phyloP scores from a whole-genome alignment of 2,888 invertebrate species.

The Drosophila nr. perissopoda region DNA sequence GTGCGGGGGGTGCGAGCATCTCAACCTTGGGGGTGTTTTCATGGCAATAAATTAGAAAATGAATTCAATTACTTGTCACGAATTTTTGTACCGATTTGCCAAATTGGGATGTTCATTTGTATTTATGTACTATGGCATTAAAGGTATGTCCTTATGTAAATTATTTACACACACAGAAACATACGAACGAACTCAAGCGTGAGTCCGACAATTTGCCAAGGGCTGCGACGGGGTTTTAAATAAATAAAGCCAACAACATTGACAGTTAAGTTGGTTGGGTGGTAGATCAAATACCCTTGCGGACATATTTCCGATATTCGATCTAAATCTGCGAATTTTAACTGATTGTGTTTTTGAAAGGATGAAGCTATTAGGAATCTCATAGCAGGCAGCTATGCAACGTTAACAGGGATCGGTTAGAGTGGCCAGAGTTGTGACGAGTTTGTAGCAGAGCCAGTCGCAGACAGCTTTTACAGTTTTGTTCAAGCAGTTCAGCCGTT shows the following conservation, averaged over 20 bases:
- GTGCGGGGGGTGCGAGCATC: slow-evolving; percentile 16
- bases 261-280: background rate
- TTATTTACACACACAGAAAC: slow-evolving; percentile 45
- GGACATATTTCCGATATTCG: background rate
- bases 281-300: background rate
- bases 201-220: slow-evolving; percentile 25
- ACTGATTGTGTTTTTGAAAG: background rate
- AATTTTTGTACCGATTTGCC: slow-evolving; percentile 75
- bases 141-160: slow-evolving; percentile 42
- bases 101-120: slow-evolving; percentile 68
- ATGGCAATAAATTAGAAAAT: slow-evolving; percentile 79
- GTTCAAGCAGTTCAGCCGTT: background rate
- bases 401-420: background rate
- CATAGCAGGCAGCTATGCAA: background rate
- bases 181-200: slow-evolving; percentile 13
- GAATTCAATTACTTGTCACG: slow-evolving; percentile 80
- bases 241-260: slow-evolving; percentile 11
- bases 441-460: background rate
- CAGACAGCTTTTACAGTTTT: background rate
- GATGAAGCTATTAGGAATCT: background rate
- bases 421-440: background rate
- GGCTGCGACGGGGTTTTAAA: slow-evolving; percentile 1
- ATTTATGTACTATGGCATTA: slow-evolving; percentile 40
- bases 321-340: background rate
- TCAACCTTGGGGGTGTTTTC: slow-evolving; percentile 63